Evolutionary conservation across 2,888 invertebrate genomes (phyloP).

Genomic region (Scrobipalpa atriplicella): DNA sequence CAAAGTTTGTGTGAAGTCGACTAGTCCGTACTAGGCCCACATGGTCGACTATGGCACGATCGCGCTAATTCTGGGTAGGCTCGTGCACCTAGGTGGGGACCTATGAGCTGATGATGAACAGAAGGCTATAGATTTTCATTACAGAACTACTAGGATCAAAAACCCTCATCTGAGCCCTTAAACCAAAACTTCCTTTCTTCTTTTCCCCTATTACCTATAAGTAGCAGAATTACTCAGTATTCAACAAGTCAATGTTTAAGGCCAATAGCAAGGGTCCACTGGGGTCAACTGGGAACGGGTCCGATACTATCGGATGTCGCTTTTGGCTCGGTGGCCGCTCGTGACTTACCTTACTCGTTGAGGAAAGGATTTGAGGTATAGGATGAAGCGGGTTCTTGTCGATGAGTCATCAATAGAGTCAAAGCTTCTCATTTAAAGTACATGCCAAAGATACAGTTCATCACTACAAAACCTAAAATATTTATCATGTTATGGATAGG

Average conservation of each 20-base stretch:
- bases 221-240: slow-evolving; percentile 29
- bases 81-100: too few relatives aligned
- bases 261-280: slow-evolving; percentile 49
- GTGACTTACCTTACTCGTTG: slow-evolving; percentile 78
- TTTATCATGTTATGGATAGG: too few relatives aligned
- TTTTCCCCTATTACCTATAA: neutral
- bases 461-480: too few relatives aligned
- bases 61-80: too few relatives aligned
- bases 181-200: neutral
- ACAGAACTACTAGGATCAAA: neutral
- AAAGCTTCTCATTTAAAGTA: too few relatives aligned
- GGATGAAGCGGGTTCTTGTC: slow-evolving; percentile 39
- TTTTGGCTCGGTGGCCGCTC: slow-evolving; percentile 75
- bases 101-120: too few relatives aligned
- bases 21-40: too few relatives aligned
- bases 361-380: slow-evolving; percentile 36
- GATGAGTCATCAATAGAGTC: slow-evolving; percentile 13
- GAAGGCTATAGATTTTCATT: neutral
- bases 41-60: too few relatives aligned
- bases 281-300: slow-evolving; percentile 70
- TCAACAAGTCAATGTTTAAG: slow-evolving; percentile 43
- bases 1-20: too few relatives aligned
- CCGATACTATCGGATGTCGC: slow-evolving; percentile 78
- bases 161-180: neutral
- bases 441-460: too few relatives aligned